Base-by-base conservation (phyloP, 2,797 vertebrate genomes). In the Hyperoplus immaculatus region DNA sequence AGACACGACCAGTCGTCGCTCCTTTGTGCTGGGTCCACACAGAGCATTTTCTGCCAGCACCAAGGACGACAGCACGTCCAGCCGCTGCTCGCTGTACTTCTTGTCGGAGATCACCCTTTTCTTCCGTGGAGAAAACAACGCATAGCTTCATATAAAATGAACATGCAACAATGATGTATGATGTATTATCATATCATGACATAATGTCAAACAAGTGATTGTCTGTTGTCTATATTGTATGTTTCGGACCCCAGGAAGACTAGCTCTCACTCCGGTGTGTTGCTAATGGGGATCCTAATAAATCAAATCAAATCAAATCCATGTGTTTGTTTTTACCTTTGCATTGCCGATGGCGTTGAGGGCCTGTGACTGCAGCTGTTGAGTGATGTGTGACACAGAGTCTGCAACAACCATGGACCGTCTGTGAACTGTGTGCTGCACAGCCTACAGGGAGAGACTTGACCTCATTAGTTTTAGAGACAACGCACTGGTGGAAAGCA, bases 71-170 rank as follows among this genome's bases (percentile, higher is more conserved):
- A 99, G 96, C 55, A 99, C 98, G 64, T 99, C 98, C 91, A 99
- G 94, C 42, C 98, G 95, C 88, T 99, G 98, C 86, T 99, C 98
- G 2, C 98, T 99, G 87, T 99, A 99, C 92, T 99, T 99, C 92
- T 97, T 99, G 86, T 99, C 98, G 10, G 98, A 99, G 92, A 99
- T 96, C 8, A 99, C 98, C 71, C 97, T 96, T 97, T 99, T 99
- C 98, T 99, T 91, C 18, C 92, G 50, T 29, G 12, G 74, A 55
- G 14, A 18, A 8, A 74, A 29, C 29, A 38, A 89, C 62, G 69
- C 72, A 88, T 43, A 72, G 74, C 53, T 75, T 49, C 0, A 83
- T 2, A 80, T 36, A 21, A 60, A 42, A 21, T 42, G 0, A 57
- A 63, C 9, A 46, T 3, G 43, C 15, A 9, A 29, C 29, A 50